Base-by-base conservation (phyloP, 2,888 invertebrate species). In the Drosophila emarginata region DNA sequence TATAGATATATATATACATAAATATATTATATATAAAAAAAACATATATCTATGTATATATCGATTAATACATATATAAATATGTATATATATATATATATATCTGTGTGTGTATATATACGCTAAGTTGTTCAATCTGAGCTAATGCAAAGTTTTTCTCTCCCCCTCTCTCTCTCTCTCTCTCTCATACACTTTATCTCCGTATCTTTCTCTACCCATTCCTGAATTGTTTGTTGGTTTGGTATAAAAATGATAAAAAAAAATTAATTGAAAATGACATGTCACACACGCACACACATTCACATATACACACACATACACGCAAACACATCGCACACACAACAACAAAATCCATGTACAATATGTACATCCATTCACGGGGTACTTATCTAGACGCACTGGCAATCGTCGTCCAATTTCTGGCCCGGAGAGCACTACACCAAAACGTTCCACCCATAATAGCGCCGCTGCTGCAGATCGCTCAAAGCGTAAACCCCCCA, bases 401-500 rank as follows among this genome's bases (percentile, higher is more conserved):
- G 96, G 96, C 89, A 93, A 94, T 90, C 94, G 95, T 93, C 94
- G 96, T 89, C 96, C 96, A 89, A 95, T 96, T 89, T 95, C 95
- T 91, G 96, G 96, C 83, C 95, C 92, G 73, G 89, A 87, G 77
- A 74, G 67, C 67, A 63, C 72, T 50, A 87, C 89, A 76, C 89
- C 90, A 61, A 91, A 90, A 84, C 89, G 91, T 76, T 89, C 90
- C 75, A 89, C 91, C 72, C 91, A 89, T 66, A 91, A 89, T 80
- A 80, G 67, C 63, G 71, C 73, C 39, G 69, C 54, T 5, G 74
- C 80, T 11, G 89, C 90, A 59, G 91, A 92, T 76, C 91, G 91
- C 92, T 94, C 94, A 93, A 95, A 95, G 93, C 95, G 97, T 91
- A 96, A 97, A 92, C 96, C 98, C 89, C 98, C 98, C 73, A 96